A percentile compares a stretch with the other conserved stretches of the same genome.
phyloP scores from a whole-genome alignment of 2,113 vertebrate species.

The Puffinus mauretanicus region DNA sequence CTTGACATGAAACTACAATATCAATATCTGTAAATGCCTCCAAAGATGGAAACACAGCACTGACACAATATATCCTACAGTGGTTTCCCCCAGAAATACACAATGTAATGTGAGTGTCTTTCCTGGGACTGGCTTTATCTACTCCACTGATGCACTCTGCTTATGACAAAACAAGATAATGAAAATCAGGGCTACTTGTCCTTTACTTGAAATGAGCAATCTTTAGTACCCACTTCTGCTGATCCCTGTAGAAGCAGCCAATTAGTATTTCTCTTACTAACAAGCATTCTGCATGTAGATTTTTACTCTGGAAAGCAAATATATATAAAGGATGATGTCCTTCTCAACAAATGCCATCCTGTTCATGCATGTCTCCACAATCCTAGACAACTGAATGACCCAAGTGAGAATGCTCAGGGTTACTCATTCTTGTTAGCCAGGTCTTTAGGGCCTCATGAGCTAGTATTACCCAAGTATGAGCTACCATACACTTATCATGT shows the following conservation, averaged over 20 bases:
- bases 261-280: not conserved
- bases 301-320: not conserved
- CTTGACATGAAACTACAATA: not conserved
- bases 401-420: not conserved
- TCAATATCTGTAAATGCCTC: not conserved
- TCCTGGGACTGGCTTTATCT: not conserved
- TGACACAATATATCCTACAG: not conserved
- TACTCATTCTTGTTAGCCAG: not conserved
- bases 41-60: not conserved
- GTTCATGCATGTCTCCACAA: not conserved
- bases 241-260: not conserved
- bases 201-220: not conserved
- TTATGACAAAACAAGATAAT: not conserved
- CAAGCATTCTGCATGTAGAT: not conserved
- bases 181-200: not conserved
- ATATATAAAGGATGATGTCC: not conserved
- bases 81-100: not conserved
- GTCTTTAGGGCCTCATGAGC: not conserved
- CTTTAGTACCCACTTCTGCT: not conserved
- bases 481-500: not conserved
- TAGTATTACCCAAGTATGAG: not conserved
- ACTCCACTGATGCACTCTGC: not conserved
- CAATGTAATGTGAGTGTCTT: not conserved
- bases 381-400: not conserved
- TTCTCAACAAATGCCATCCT: not conserved